Evolutionary conservation across 2,113 vertebrate species (phyloP).

Genomic region (Syngnathus floridae): DNA sequence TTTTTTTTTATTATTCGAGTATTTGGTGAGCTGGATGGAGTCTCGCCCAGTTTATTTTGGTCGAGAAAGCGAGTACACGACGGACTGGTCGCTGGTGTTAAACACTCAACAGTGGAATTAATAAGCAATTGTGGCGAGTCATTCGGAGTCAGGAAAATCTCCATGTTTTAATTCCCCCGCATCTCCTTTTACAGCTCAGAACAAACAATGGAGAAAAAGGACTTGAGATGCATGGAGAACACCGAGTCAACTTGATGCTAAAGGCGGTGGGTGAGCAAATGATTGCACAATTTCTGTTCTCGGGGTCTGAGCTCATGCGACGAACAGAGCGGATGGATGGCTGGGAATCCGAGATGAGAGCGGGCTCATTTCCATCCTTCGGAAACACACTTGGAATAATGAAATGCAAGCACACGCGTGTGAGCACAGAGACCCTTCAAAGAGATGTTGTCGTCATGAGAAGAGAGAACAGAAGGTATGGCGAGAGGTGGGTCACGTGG

Average conservation of each 20-base stretch:
- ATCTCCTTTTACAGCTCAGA: conserved; percentile 35
- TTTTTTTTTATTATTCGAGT: background rate
- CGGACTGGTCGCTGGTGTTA: background rate
- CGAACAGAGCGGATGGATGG: background rate
- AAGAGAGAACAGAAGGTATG: background rate
- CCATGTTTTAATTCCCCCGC: conserved; percentile 26
- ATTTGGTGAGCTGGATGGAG: background rate
- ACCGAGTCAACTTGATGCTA: conserved; percentile 18
- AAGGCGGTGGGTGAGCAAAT: conserved; percentile 25
- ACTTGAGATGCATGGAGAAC: conserved; percentile 7
- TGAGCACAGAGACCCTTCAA: background rate
- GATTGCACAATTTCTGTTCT: conserved; percentile 34
- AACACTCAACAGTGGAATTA: background rate
- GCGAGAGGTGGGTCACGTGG: background rate
- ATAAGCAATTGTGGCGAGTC: conserved; percentile 38
- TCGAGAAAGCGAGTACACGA: background rate
- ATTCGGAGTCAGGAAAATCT: conserved; percentile 55
- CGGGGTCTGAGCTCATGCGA: conserved; percentile 49
- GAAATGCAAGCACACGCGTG: background rate
- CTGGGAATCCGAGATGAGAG: background rate
- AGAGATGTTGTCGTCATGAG: background rate
- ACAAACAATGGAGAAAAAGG: conserved; percentile 47
- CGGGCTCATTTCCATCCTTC: background rate
- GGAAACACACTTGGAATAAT: background rate
- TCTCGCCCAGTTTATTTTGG: too few relatives aligned